Conservation (phyloP, 2,113 vertebrate genomes). For the Cyanistes caeruleus region DNA sequence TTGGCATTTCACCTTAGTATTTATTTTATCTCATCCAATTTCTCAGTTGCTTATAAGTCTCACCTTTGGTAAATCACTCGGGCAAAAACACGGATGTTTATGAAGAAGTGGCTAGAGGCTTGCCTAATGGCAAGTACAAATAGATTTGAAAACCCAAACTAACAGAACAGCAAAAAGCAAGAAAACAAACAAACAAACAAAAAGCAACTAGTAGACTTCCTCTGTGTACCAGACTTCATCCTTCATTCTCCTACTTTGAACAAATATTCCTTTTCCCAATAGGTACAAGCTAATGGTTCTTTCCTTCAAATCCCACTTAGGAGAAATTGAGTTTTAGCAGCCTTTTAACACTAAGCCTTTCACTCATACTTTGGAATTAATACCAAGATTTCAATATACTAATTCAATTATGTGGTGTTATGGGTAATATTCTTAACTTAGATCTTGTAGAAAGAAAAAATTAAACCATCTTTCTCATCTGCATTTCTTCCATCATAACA, state of each 20-base stretch:
- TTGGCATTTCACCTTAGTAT: background rate
- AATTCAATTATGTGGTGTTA: slow-evolving; percentile 36
- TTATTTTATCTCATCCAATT: background rate
- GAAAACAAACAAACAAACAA: background rate
- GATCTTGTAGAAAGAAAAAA: background rate
- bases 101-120: background rate
- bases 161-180: background rate
- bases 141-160: background rate
- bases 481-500: background rate
- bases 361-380: slow-evolving; percentile 30
- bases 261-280: background rate
- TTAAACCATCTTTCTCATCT: background rate
- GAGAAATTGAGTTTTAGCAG: slow-evolving; percentile 18
- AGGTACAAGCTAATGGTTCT: background rate
- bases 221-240: background rate
- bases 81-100: background rate
- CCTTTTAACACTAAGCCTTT: slow-evolving; percentile 15
- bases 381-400: slow-evolving; percentile 17
- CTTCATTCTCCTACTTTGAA: background rate
- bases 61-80: background rate
- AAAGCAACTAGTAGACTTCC: background rate
- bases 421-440: slow-evolving; percentile 28
- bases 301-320: background rate
- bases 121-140: background rate
- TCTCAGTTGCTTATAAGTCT: background rate